Base-by-base conservation (phyloP, 2,797 vertebrate genomes). In the Acipenser transmontanus region DNA sequence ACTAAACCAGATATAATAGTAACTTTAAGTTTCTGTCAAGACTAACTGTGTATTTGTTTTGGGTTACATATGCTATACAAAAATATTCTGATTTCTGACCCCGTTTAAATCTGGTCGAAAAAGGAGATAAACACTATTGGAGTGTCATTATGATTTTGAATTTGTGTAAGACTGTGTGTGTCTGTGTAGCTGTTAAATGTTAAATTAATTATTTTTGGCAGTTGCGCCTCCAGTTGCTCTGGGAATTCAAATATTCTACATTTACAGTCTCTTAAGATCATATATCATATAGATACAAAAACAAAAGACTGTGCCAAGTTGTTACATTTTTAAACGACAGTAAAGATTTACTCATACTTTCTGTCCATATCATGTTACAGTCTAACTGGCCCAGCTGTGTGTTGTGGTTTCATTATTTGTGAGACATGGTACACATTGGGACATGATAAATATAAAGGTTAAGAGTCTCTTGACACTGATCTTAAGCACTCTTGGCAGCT, bases 341-440 rank as follows among this genome's bases (percentile, higher is more conserved):
- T 76, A 69, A 79, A 74, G 74, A 77, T 82, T 74, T 79, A 71
- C 67, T 50, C 17, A 59, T 50, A 50, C 67, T 76, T 80, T 82
- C 75, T 72, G 63, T 68, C 78, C 69, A 73, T 76, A 68, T 80
- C 82, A 80, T 78, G 69, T 76, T 77, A 78, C 72, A 75, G 62
- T 75, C 70, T 81, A 72, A 72, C 80, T 54, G 61, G 54, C 74
- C 77, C 79, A 76, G 17, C 17, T 50, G 76, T 77, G 78, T 80
- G 64, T 63, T 76, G 69, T 0, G 47, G 74, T 78, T 73, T 80
- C 74, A 72, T 82, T 85, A 81, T 80, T 82, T 61, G 71, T 70
- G 72, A 80, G 78, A 80, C 70, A 65, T 54, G 72, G 78, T 77
- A 77, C 71, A 73, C 69, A 70, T 76, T 66, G 71, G 72, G 73